Evolutionary conservation across 2,888 invertebrate species (phyloP), one percentile per base, ranked within the genome.

Genomic region (Tethea ocularis): DNA sequence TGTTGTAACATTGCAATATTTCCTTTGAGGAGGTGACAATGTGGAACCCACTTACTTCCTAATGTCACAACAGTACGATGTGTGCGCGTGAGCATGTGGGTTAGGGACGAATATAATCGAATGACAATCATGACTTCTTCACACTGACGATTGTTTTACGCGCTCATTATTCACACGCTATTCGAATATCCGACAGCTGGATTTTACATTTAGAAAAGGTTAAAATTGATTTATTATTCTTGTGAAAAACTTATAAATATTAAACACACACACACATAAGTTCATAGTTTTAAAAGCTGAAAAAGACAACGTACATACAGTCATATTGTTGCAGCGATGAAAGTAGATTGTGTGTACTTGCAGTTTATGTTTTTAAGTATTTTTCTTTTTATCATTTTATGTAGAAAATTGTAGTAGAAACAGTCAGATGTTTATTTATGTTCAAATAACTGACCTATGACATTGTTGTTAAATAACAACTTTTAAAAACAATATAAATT

Each of bases 1-100:
- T 51, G 51, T 20, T 54, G 33, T 13, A 62, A 58, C 23, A 61
- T 66, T 66, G 64, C 66, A 51, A 23, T 62, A 61, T 61, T 65
- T 68, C 68, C 67, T 65, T 53, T 38, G 53, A 46, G 20, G 20
- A 17, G 10, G n/a, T 29, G 29, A 36, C 52, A 26, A 52, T 58
- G 53, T 10, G 20, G 46, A n/a, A 10, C 46, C 46, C 46, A 46
- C 23, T 61, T 63, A 66, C 78, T 83, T 86, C 86, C 86, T 81
- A 74, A 80, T 83, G 82, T 80, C 76, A 79, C 77, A 84, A 84
- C 71, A 64, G 3, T n/a, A n/a, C 68, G 68, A 65, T 33, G 46
- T 33, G 62, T 83, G 80, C 46, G 46, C 51, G 62, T 83, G 80
- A 67, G 65, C 83, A 87, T 79, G 75, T 86, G 66, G 87, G 88